Base-by-base conservation (phyloP, 2,888 invertebrate genomes). In the Plagodis pulveraria region DNA sequence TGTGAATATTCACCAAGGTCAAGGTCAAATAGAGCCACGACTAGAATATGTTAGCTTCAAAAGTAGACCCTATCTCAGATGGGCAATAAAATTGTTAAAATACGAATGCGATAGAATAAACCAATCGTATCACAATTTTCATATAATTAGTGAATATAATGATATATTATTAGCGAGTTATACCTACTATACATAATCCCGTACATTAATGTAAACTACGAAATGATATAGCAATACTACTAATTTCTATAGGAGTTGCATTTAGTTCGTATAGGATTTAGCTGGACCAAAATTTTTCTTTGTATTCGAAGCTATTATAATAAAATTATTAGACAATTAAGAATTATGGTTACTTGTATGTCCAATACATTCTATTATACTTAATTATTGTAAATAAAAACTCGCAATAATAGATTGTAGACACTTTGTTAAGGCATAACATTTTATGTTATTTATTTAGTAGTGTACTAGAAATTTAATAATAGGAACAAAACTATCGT, bases 271-370 rank as follows among this genome's bases (percentile, higher is more conserved):
- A 63, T 91, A 91, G 91, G 80, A 86, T 79, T 89, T 91, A 91
- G 92, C 91, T 91, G 92, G 92, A 92, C 92, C 92, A 92, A 92
- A 89, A 89, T 89, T 90, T 66, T 87, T 80, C 80, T 86, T 89
- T 88, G 77, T 83, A 86, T 85, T 86, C 76, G 83, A 84, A 83
- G 79, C 67, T 67, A 65, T 45, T 77, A 84, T 80, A 74, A 82
- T 79, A 80, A 77, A 79, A 76, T 77, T 81, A 73, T 80, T 81
- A 79, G 77, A 71, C 73, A 78, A 78, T 72, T 77, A 80, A 80
- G 76, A 68, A 72, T 78, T 81, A 80, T 82, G 75, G 79, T 84
- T 78, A 83, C 86, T 81, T 87, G 83, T 86, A 87, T 84, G 86
- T 83, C 85, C 83, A 84, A 79, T 83, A 82, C 78, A 78, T 77